Evolutionary conservation across 1,140 invertebrate genomes (phyloP).

Genomic region (Cylas formicarius): DNA sequence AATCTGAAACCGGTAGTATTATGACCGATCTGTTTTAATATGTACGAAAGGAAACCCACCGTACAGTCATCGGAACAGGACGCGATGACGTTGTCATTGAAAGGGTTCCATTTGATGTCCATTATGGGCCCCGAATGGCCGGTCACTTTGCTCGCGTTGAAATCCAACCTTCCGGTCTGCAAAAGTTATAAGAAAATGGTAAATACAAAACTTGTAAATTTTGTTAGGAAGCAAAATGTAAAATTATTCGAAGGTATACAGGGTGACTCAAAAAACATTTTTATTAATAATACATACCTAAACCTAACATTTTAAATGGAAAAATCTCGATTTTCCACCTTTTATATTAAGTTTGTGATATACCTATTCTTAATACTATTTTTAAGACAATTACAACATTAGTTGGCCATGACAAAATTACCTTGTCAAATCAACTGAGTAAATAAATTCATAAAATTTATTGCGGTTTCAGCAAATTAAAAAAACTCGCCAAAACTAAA

Average conservation of each 20-base stretch:
- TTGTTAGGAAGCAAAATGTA: neutral
- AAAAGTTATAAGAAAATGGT: slow-evolving; percentile 20
- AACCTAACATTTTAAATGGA: too few relatives aligned
- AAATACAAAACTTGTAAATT: neutral
- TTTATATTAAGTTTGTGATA: neutral
- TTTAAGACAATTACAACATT: too few relatives aligned
- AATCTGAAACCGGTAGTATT: slow-evolving; percentile 50
- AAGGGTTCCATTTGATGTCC: slow-evolving; percentile 86
- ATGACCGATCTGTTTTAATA: neutral
- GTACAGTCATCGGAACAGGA: slow-evolving; percentile 91
- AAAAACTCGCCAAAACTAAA: too few relatives aligned
- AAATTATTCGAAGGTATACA: neutral
- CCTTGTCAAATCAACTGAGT: too few relatives aligned
- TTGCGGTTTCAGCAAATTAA: too few relatives aligned
- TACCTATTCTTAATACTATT: too few relatives aligned
- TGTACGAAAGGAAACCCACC: slow-evolving; percentile 46
- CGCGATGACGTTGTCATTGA: slow-evolving; percentile 93
- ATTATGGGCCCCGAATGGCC: slow-evolving; percentile 76
- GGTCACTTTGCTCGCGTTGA: slow-evolving; percentile 69
- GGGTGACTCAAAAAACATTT: too few relatives aligned
- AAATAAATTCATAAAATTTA: too few relatives aligned
- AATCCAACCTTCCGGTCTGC: slow-evolving; percentile 68
- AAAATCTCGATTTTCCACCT: too few relatives aligned
- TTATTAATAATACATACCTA: too few relatives aligned
- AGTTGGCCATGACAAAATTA: too few relatives aligned